Percentiles rank a stretch among this genome's conserved stretches.
phyloP scores from a whole-genome alignment of 2,888 invertebrate species.

The Leptinotarsa juncta region DNA sequence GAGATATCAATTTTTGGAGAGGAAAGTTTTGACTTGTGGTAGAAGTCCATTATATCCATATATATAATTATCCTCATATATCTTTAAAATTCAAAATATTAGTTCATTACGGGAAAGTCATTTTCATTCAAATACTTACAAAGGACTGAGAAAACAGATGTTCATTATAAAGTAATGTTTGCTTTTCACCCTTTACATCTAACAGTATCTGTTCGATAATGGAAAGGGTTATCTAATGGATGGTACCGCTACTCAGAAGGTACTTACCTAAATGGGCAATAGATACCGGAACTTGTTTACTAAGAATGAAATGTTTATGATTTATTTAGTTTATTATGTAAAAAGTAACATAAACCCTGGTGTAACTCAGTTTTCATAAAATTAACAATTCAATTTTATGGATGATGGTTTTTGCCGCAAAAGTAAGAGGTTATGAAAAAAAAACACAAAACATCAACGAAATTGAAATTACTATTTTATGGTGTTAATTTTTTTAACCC shows the following conservation, averaged over 20 bases:
- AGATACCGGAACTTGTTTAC: slow-evolving; percentile 10
- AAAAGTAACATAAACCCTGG: background rate
- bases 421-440: background rate
- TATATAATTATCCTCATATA: too few species aligned
- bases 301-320: background rate
- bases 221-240: slow-evolving; percentile 25
- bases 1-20: too few species aligned
- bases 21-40: too few species aligned
- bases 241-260: slow-evolving; percentile 20
- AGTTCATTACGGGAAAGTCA: too few species aligned
- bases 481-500: background rate
- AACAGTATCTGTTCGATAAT: slow-evolving; percentile 1
- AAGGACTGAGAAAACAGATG: slow-evolving; percentile 4
- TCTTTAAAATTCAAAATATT: too few species aligned
- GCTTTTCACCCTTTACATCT: background rate
- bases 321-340: background rate
- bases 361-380: background rate
- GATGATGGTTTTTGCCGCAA: background rate
- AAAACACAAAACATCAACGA: background rate
- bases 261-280: slow-evolving; percentile 5
- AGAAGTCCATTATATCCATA: too few species aligned
- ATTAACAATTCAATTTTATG: background rate
- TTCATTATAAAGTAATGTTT: background rate
- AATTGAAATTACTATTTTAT: background rate
- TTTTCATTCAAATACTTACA: too few species aligned